Base-by-base conservation (phyloP, 2,888 invertebrate genomes). In the Lasioglossum figueresi region DNA sequence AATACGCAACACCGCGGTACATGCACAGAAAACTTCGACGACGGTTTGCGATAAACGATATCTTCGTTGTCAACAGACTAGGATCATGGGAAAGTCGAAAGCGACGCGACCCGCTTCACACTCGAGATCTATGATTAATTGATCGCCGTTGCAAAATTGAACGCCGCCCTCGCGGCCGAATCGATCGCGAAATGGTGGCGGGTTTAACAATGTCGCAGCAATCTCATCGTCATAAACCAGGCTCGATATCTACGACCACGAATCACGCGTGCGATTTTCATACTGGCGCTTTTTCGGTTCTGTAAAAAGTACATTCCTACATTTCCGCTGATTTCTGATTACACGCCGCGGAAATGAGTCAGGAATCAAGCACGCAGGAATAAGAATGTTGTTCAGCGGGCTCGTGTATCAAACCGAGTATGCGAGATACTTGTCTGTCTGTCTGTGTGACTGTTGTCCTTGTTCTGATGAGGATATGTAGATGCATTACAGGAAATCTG, bases 71-170 rank as follows among this genome's bases (percentile, higher is more conserved):
- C n/a, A 48, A n/a, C n/a, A 14, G 31, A 27, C 12, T 19, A 52
- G 48, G 23, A 27, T 27, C 19, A 56, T 52, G 75, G 68, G 16
- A 48, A 27, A 31, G 19, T 40, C 48, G 76, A 72, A 71, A 76
- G 59, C 75, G 59, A 23, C 48, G 63, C 63, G 74, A 74, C 45
- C 63, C 23, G 40, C 10, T 40, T 59, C 27, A 19, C 56, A 4
- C n/a, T n/a, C n/a, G 40, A 56, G 37, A 59, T 43, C 56, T n/a
- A 74, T 74, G 37, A 75, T 75, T 75, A 75, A 59, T 75, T 75
- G 56, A 74, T 75, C 59, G 43, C 59, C n/a, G n/a, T 14, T 40
- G 75, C 31, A 75, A 59, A 40, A 37, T 59, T 75, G n/a, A 37
- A 75, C 59, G 40, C 56, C 27, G 75, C 40, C 40, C 23, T n/a